Base-by-base conservation (phyloP, 2,888 invertebrate genomes). In the Trachelus troglodyta region DNA sequence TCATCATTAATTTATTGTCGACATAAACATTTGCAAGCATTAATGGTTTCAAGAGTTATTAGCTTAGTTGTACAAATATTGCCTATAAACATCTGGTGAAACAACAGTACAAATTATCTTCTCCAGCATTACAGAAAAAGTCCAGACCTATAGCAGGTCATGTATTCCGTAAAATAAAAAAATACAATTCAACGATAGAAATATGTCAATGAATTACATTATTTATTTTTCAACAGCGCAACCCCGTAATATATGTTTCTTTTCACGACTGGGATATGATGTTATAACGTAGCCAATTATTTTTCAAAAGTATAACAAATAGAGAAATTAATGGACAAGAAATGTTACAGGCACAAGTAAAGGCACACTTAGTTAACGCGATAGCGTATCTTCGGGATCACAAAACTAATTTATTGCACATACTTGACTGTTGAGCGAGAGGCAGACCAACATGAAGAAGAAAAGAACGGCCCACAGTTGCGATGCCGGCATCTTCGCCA, bases 401-500 rank as follows among this genome's bases (percentile, higher is more conserved):
- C 71, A 12, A 31, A 56, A 23, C 9, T 56, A 56, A 56, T 56
- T 73, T 80, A 79, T 80, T 69, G 73, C 75, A 87, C 90, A 91
- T 93, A 96, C 96, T 94, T 97, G 97, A 92, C 96, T 97, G 92
- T 98, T 97, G 76, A 97, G 93, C 76, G 97, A 96, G 79, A 97
- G 94, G 90, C 97, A 97, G 77, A 97, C 94, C 85, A 98, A 94
- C 96, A 97, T 97, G 90, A 97, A 96, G 93, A 97, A 98, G 92
- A 97, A 97, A 87, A 97, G 92, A 1, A 97, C 96, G 0, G 97
- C 96, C 97, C 97, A 97, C 80, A 97, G 92, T 89, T 97, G 96
- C n/a, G 97, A 94, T 69, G 96, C 96, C 15, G 97, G 97, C 97
- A 98, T 97, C 93, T 97, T 96, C 37, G 96, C 96, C 92, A 97